Percentiles rank a stretch among this genome's conserved stretches.
Evolutionary conservation across 2,888 invertebrate species (phyloP).

Genomic region (Leptinotarsa tumamoca): DNA sequence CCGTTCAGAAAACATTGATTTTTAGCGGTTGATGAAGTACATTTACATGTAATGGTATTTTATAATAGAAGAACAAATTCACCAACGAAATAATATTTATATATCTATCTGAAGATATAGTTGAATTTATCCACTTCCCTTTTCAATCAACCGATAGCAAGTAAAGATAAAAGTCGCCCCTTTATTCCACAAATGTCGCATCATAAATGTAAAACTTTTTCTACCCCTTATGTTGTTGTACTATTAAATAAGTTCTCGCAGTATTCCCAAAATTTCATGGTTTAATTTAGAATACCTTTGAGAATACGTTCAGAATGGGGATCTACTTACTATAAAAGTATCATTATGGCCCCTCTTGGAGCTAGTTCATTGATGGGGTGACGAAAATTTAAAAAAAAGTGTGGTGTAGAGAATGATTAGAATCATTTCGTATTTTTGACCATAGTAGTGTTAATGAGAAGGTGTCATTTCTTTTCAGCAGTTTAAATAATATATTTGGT

Average conservation of each 20-base stretch:
- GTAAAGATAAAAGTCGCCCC: not conserved
- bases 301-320: constrained; percentile 55
- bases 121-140: too few species aligned
- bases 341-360: not conserved
- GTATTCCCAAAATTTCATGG: constrained; percentile 62
- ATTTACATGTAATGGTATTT: too few species aligned
- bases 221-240: constrained; percentile 53
- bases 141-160: too few species aligned
- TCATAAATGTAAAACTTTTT: constrained; percentile 51
- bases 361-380: not conserved
- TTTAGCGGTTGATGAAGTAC: too few species aligned
- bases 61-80: too few species aligned
- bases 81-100: too few species aligned
- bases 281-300: constrained; percentile 60
- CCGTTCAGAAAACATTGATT: too few species aligned
- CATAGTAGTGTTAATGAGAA: too few species aligned
- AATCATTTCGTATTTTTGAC: too few species aligned
- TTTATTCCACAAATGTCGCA: constrained; percentile 46
- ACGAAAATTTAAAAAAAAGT: not conserved
- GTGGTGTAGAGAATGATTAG: not conserved
- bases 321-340: constrained; percentile 16
- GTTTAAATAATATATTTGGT: too few species aligned
- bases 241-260: constrained; percentile 58
- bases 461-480: too few species aligned
- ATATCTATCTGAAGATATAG: too few species aligned